Conservation (phyloP, 2,888 invertebrate genomes). For the Lepidocyrtinus sp. region DNA sequence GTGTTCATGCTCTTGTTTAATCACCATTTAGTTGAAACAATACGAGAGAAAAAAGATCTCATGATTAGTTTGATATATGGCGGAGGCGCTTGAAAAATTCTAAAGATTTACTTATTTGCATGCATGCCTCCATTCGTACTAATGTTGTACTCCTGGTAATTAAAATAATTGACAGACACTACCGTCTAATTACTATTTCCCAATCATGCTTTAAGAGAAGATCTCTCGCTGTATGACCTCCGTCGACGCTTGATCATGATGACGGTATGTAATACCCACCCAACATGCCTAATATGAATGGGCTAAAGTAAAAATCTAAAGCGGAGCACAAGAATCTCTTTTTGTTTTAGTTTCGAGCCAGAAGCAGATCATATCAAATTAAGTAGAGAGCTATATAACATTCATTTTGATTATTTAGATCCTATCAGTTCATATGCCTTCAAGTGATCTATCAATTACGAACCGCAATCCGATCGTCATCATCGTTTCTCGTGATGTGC, state of each 20-base stretch:
- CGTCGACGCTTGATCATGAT: too few relatives aligned
- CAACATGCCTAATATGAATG: too few relatives aligned
- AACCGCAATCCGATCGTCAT: constrained; percentile 54
- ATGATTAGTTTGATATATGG: neutral
- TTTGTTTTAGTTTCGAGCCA: too few relatives aligned
- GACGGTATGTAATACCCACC: too few relatives aligned
- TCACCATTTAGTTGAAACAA: neutral
- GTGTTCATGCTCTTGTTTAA: neutral
- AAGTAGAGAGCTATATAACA: neutral
- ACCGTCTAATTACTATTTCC: constrained; percentile 55
- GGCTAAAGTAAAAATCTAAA: too few relatives aligned
- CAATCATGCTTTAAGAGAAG: constrained; percentile 20
- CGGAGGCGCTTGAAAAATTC: neutral
- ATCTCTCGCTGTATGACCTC: constrained; percentile 44
- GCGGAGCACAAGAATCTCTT: too few relatives aligned
- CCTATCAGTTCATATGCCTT: constrained; percentile 42
- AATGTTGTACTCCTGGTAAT: constrained; percentile 36
- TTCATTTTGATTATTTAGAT: too few relatives aligned
- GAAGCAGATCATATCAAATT: too few relatives aligned
- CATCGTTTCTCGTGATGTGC: constrained; percentile 17
- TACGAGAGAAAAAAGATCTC: neutral
- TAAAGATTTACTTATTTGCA: neutral
- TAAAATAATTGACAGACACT: constrained; percentile 58
- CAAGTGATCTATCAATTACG: constrained; percentile 54
- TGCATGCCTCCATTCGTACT: neutral